These are phyloP conservation scores for Dromococcyx pavoninus DNA, from an alignment of 2,797 vertebrate species.

Conservation along the genomic window DNA sequence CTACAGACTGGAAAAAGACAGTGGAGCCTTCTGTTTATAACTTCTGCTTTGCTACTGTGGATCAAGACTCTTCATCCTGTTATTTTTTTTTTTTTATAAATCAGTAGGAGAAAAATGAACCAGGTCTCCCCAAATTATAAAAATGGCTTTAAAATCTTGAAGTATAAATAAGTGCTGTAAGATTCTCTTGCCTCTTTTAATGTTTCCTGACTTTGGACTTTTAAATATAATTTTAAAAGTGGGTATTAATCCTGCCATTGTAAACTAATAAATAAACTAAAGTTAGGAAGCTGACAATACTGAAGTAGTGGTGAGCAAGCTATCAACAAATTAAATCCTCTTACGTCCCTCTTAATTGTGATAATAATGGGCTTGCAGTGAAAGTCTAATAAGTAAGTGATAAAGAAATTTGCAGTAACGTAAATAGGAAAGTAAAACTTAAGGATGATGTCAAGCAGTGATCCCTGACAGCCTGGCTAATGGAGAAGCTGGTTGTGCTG, in stretches of 20 bases:
- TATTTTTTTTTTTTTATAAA: background rate
- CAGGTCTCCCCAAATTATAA: background rate
- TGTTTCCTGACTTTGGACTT: background rate
- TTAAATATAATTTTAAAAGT: background rate
- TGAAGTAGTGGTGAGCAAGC: background rate
- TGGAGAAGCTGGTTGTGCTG: background rate
- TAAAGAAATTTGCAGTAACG: background rate
- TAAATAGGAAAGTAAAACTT: background rate
- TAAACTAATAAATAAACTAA: background rate
- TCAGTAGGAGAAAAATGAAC: background rate
- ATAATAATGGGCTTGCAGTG: background rate
- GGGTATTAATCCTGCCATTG: background rate
- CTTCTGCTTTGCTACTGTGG: background rate
- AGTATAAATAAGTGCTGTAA: background rate
- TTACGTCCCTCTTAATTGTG: background rate
- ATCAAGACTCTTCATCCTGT: background rate
- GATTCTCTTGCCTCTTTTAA: background rate
- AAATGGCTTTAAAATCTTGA: background rate
- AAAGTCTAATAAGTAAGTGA: background rate
- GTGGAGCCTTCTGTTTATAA: constrained; percentile 2
- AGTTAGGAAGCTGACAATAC: background rate
- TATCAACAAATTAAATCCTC: background rate
- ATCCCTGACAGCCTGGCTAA: background rate
- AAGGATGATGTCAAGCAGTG: background rate
- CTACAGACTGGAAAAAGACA: constrained; percentile 30